Conservation (phyloP, 2,113 vertebrate genomes). For the Propithecus coquereli region DNA sequence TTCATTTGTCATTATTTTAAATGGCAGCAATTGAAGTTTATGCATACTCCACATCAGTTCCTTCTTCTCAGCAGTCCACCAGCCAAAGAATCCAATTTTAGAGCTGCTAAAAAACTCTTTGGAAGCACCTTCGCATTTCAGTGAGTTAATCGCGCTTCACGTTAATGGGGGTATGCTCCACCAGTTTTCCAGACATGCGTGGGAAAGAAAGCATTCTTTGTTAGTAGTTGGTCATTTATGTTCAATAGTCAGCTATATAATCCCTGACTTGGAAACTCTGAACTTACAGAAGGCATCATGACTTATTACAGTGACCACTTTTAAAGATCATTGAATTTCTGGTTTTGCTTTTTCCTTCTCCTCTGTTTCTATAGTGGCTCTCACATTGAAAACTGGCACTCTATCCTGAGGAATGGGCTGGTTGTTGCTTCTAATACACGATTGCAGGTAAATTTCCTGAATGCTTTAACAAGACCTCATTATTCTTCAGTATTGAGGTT, state of each 20-base stretch:
- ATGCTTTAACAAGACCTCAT: neutral
- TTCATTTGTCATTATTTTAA: constrained; percentile 51
- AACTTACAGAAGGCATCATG: neutral
- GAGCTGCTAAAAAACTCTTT: constrained; percentile 93
- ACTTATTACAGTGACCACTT: neutral
- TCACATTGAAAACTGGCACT: constrained; percentile 95
- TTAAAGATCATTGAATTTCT: neutral
- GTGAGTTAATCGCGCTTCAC: constrained; percentile 79
- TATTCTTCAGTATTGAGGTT: neutral
- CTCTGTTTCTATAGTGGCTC: constrained; percentile 84
- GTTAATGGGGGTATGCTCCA: neutral
- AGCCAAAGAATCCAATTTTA: constrained; percentile 96
- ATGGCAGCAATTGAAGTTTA: constrained; percentile 93
- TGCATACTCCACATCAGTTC: constrained; percentile 94
- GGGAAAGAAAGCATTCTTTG: neutral
- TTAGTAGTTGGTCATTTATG: neutral
- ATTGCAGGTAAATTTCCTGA: constrained; percentile 85
- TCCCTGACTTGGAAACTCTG: neutral
- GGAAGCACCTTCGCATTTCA: constrained; percentile 96
- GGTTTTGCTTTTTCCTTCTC: fast-evolving
- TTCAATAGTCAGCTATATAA: neutral
- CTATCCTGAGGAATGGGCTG: constrained; percentile 92
- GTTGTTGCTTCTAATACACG: constrained; percentile 93
- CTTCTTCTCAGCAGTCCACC: constrained; percentile 94
- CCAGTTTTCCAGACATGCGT: neutral